Evolutionary conservation across 2,888 invertebrate genomes (phyloP).

Genomic region (Drosophila acutilabella): DNA sequence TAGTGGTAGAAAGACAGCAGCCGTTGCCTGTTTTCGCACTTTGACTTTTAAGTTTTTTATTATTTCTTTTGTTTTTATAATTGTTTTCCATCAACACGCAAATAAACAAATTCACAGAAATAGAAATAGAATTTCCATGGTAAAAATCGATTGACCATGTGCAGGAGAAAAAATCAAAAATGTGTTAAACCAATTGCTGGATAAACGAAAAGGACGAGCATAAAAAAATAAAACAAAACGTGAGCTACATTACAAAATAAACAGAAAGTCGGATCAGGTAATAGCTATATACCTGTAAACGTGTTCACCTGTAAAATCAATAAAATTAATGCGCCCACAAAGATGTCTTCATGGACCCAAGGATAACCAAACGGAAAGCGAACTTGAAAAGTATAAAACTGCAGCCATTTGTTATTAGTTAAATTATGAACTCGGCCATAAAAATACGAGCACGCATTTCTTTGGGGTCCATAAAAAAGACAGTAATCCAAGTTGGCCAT

Average conservation of each 20-base stretch:
- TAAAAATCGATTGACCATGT: constrained; percentile 58
- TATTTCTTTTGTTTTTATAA: constrained; percentile 41
- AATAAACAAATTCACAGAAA: constrained; percentile 72
- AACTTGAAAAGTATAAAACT: not conserved
- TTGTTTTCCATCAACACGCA: constrained; percentile 70
- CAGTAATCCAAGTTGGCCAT: constrained; percentile 45
- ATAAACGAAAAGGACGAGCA: constrained; percentile 49
- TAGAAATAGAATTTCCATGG: constrained; percentile 69
- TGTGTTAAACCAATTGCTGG: constrained; percentile 47
- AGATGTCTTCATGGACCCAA: constrained; percentile 37
- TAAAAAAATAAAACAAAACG: constrained; percentile 44
- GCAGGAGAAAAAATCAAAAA: constrained; percentile 24
- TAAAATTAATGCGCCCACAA: constrained; percentile 58
- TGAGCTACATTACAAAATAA: constrained; percentile 60
- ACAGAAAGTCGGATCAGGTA: constrained; percentile 18
- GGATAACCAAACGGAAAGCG: too few relatives aligned
- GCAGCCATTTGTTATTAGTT: constrained; percentile 51
- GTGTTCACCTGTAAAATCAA: constrained; percentile 50
- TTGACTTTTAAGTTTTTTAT: constrained; percentile 50
- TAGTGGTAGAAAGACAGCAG: constrained; percentile 51
- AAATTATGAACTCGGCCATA: constrained; percentile 64
- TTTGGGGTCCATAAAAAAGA: constrained; percentile 36
- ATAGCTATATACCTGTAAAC: not conserved
- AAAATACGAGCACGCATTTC: constrained; percentile 28
- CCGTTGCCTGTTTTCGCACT: constrained; percentile 29